Evolutionary conservation across 92 coral and sea anemone genomes (phyloP), one percentile per base, ranked within the genome.

Genomic region (Isaurus tuberculatus): DNA sequence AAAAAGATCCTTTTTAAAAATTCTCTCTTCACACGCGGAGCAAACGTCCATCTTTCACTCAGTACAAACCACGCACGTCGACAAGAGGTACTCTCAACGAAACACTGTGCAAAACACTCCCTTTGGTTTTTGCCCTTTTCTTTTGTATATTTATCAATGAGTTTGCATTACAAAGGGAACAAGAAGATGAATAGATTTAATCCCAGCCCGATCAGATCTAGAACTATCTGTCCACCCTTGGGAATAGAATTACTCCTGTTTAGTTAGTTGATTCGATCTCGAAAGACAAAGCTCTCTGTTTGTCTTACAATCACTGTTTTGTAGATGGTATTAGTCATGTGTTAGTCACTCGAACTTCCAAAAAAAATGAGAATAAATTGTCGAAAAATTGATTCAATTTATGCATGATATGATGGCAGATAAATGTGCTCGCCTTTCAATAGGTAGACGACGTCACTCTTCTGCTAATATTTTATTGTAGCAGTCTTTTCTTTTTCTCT

Each of bases 1-100:
- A 20, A 44, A 58, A 1, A 25, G 43, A 3, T 58, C 51, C 8
- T 43, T 58, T 5, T 34, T 69, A 43, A 25, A 15, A 16, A 77
- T 30, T 1, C 51, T 28, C 30, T 77, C 57, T 19, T 57, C 53
- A 15, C 82, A 77, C 43, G 34, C 57, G 29, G 82, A 77, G 64
- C 82, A 77, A 10, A 77, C 31, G 4, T 42, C 70, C 68, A 77
- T 77, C 7, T 3, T 63, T 8, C 2, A 4, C 53, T 46, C 2
- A 11, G 16, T 3, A 46, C 53, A 19, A 53, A 19, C 61, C 5
- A 16, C 16, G 11, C 13, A 16, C 3, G 26, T 15, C 16, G 61
- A 19, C 20, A 2, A 16, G 61, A 3, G 14, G 8, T 4, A 37
- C 4, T 4, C 6, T 53, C 22, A 53, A 19, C 27, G 23, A 53